Base-by-base conservation (phyloP, 2,888 invertebrate genomes). In the Eupithecia dodoneata region DNA sequence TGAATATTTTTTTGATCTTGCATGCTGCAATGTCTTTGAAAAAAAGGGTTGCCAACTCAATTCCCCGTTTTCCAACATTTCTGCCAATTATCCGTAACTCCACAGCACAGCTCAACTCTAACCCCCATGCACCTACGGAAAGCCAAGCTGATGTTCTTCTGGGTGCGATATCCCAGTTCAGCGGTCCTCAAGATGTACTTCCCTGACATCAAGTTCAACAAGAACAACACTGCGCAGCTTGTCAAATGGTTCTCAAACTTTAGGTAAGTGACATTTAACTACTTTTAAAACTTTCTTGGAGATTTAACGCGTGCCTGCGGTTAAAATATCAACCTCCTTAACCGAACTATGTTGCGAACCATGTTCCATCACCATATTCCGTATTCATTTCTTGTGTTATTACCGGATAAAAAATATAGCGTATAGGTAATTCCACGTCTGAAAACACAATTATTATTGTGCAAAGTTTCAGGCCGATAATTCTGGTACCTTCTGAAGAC, bases 181-280 rank as follows among this genome's bases (percentile, higher is more conserved):
- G 98, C 99, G 89, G 98, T 99, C 86, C 97, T 99, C 94, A 99
- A 99, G 96, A 99, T 99, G 97, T 99, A 99, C 97, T 99, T 99
- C 96, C 99, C 99, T 66, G 99, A 99, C 96, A 99, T 99, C 96
- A 99, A 99, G 94, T 99, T 99, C 97, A 99, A 99, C 97, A 99
- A 99, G 96, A 99, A 99, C 96, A 99, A 99, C 96, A 99, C 99
- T 85, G 99, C 99, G 90, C 99, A 99, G 96, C 97, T 99, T 93
- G 99, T 99, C 96, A 99, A 99, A 96, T 99, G 99, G 99, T 99
- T 99, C 97, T 99, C 99, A 91, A 99, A 99, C 95, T 99, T 99
- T 96, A 97, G 99, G 99, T 99, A 93, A 97, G 98, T 96, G 59
- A 52, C 12, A 69, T 69, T 75, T 67, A 69, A n/a, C n/a, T 9